phyloP scores from a whole-genome alignment of 2,888 invertebrate genomes.

The Pedicia rivosa region DNA sequence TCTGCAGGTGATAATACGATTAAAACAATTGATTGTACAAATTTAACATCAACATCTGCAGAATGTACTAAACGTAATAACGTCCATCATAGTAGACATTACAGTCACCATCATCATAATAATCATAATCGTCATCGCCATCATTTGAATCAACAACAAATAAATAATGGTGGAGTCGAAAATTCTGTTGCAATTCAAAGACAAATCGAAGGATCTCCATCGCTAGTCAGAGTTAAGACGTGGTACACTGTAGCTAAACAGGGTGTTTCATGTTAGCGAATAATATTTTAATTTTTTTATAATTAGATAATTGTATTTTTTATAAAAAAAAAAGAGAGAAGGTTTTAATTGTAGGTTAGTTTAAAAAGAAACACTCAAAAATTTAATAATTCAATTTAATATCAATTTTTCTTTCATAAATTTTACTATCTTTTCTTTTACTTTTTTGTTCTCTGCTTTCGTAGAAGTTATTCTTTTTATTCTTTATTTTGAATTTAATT shows the following conservation, averaged over 20 bases:
- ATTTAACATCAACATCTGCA: conserved; percentile 14
- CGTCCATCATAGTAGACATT: conserved; percentile 2
- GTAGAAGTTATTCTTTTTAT: too few species aligned
- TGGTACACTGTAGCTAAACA: conserved; percentile 33
- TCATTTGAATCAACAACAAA: conserved; percentile 4
- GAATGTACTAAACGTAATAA: conserved; percentile 2
- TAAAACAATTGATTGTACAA: conserved; percentile 7
- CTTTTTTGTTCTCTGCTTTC: too few species aligned
- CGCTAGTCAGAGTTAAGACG: conserved; percentile 29
- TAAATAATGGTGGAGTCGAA: too few species aligned
- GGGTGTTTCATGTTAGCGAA: conserved; percentile 30
- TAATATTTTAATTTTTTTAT: not conserved
- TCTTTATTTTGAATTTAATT: too few species aligned
- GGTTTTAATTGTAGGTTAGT: too few species aligned
- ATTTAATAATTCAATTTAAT: too few species aligned
- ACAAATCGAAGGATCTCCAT: conserved; percentile 26
- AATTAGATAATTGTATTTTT: too few species aligned
- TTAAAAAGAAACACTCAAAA: too few species aligned
- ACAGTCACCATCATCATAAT: conserved; percentile 5
- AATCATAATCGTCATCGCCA: conserved; percentile 7
- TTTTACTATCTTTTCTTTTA: too few species aligned
- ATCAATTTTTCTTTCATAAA: too few species aligned
- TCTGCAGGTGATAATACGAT: conserved; percentile 30
- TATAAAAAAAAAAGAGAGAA: too few species aligned
- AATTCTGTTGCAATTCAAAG: too few species aligned